Conservation (phyloP, 2,888 invertebrate genomes). For the Acanthosepion lycidas region DNA sequence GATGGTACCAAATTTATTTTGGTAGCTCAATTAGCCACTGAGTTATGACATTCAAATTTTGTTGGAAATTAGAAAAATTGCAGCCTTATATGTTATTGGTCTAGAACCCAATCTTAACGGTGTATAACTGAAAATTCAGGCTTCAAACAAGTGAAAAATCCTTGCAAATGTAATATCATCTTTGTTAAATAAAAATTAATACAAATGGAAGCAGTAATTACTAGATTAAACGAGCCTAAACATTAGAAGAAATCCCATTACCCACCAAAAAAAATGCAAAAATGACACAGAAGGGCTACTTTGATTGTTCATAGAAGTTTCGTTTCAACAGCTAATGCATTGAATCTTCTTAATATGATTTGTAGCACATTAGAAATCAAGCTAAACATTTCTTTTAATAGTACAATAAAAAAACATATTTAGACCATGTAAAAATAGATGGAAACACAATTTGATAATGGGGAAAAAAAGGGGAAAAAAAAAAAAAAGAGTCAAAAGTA, state of each 20-base stretch:
- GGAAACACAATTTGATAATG: neutral
- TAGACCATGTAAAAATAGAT: neutral
- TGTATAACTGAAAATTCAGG: too few species aligned
- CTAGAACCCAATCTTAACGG: too few species aligned
- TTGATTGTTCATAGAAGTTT: neutral
- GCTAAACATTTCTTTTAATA: neutral
- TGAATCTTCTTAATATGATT: neutral
- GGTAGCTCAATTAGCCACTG: too few species aligned
- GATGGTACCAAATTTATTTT: too few species aligned
- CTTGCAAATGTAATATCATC: neutral
- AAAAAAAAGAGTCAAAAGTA: too few species aligned
- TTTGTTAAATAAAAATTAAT: neutral
- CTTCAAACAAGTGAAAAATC: neutral
- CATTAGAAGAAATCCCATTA: neutral
- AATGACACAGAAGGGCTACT: neutral
- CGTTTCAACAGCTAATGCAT: neutral
- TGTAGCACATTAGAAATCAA: neutral
- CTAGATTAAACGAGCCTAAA: neutral
- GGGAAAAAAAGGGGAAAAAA: too few species aligned
- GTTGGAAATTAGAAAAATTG: too few species aligned
- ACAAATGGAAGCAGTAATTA: neutral
- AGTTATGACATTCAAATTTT: too few species aligned
- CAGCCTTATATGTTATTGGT: too few species aligned
- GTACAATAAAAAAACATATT: neutral
- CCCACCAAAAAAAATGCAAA: neutral